Conservation (phyloP, 2,113 vertebrate genomes). For the Siphamia tubifer region DNA sequence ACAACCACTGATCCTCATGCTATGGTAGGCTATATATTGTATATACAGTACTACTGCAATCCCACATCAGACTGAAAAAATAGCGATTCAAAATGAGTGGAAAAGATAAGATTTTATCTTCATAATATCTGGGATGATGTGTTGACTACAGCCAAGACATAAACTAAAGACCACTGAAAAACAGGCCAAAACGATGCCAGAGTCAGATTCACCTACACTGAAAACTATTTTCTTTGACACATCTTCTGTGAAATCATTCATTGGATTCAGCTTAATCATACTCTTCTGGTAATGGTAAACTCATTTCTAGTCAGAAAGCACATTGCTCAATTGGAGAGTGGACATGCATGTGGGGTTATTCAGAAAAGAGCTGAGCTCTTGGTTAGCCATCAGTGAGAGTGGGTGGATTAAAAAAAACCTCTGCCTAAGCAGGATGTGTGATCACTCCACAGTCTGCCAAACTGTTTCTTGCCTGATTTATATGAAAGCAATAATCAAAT, state of each 20-base stretch:
- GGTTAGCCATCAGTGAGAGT: neutral
- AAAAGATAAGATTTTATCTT: slow-evolving; percentile 60
- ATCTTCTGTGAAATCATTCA: slow-evolving; percentile 1
- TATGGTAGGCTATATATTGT: no score
- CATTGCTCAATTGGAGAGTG: neutral
- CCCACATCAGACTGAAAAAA: slow-evolving; percentile 36
- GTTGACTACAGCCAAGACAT: slow-evolving; percentile 25
- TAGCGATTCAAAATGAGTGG: slow-evolving; percentile 23
- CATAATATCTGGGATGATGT: slow-evolving; percentile 29
- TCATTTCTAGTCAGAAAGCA: neutral
- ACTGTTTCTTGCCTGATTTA: neutral
- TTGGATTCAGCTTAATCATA: slow-evolving; percentile 14
- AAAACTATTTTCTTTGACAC: neutral
- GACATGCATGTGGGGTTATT: neutral
- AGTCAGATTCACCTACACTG: neutral
- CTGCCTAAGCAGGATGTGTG: neutral
- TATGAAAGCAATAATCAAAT: neutral
- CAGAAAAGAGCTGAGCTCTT: neutral
- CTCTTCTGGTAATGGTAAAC: neutral
- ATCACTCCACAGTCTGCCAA: neutral
- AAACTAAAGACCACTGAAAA: slow-evolving; percentile 14
- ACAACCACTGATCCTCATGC: no score
- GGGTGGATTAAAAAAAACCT: neutral
- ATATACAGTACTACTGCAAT: no score
- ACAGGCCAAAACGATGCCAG: neutral